Base-by-base conservation (phyloP, 1,140 invertebrate species). In the Zeugodacus cucurbitae region DNA sequence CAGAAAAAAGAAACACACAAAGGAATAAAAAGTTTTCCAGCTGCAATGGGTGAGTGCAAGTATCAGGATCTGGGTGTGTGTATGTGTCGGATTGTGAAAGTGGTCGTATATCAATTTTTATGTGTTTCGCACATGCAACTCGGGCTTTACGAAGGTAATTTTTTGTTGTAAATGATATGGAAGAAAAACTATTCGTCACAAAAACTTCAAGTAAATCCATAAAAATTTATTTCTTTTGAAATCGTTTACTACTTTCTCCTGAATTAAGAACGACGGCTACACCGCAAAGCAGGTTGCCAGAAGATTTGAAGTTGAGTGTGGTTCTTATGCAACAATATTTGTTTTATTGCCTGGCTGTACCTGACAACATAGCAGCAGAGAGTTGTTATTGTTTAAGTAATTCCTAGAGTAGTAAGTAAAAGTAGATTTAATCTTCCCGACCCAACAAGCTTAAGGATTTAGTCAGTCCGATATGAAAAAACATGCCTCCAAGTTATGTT, bases 61-160 rank as follows among this genome's bases (percentile, higher is more conserved):
- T 34, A 3, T 70, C 11, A 14, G 32, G 32, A 29, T 26, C 1
- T 34, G 32, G 29, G 29, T 48, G 41, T 48, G 37, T 82, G 26
- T 82, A 6, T 82, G 74, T 82, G 74, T 7, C n/a, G 8, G 44
- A 1, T 48, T 44, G 11, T 29, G 74, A 8, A 48, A 82, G 48
- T 82, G 74, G 74, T 48, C 41, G n/a, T 82, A 48, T 48, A 82
- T 82, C 74, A 82, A 44, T 22, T 82, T 74, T 82, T 82, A 82
- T 82, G 74, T 82, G n/a, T 54, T 82, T 48, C 29, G 41, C 74
- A 82, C 74, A 82, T 82, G 74, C 74, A 82, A 82, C 26, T 41
- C 74, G 41, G 74, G 41, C 5, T 14, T 82, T 82, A 82, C n/a
- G 22, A 32, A 17, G 8, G 74, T 29, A 82, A 48, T 82, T 48